Evolutionary conservation across 1,140 invertebrate species (phyloP).

Genomic region (Drosophila malerkotliana): DNA sequence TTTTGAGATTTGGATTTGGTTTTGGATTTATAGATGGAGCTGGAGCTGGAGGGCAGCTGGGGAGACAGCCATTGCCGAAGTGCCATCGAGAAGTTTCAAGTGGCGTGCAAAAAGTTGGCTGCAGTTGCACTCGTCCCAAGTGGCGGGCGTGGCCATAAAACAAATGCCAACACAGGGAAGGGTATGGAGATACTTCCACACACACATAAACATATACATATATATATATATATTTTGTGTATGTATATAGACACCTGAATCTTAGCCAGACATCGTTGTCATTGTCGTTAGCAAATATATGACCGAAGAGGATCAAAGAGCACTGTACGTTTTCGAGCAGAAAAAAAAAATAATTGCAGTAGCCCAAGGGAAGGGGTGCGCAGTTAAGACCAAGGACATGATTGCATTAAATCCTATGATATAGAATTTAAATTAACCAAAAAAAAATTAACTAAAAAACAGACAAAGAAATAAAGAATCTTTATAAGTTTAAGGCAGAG

Average conservation of each 20-base stretch:
- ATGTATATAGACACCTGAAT: slow-evolving; percentile 46
- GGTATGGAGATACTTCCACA: neutral
- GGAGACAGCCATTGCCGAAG: slow-evolving; percentile 48
- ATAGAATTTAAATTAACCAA: neutral
- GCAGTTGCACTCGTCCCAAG: slow-evolving; percentile 77
- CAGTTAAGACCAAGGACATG: slow-evolving; percentile 8
- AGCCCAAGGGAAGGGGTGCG: neutral
- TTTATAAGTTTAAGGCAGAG: neutral
- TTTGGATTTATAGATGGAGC: neutral
- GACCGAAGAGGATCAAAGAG: slow-evolving; percentile 75
- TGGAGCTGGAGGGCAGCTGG: neutral
- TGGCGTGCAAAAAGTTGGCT: slow-evolving; percentile 74
- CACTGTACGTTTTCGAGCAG: slow-evolving; percentile 54
- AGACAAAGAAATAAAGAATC: neutral
- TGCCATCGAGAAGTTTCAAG: slow-evolving; percentile 79
- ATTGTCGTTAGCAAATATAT: slow-evolving; percentile 81
- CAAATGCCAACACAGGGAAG: slow-evolving; percentile 55
- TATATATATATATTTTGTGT: slow-evolving; percentile 4
- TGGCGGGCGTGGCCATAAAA: slow-evolving; percentile 74
- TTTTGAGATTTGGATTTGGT: neutral
- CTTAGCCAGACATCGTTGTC: slow-evolving; percentile 63
- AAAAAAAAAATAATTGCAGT: slow-evolving; percentile 67
- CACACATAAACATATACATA: slow-evolving; percentile 2
- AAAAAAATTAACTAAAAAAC: neutral
- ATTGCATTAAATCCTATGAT: neutral